These are phyloP conservation scores for Notolepis coatsorum DNA, from an alignment of 2,797 vertebrate genomes.

Conservation along the genomic window DNA sequence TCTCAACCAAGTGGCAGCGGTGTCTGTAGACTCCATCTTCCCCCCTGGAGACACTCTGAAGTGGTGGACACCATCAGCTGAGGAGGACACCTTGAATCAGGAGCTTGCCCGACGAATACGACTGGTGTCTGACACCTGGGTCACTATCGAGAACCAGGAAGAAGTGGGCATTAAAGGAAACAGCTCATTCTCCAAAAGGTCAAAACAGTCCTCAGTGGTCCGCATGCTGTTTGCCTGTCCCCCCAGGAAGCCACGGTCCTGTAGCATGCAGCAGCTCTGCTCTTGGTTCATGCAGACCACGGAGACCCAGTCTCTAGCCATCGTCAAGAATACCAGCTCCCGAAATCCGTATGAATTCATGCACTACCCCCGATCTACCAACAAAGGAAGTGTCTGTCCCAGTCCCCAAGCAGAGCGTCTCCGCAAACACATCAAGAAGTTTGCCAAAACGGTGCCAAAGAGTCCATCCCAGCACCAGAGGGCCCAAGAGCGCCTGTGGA, in stretches of 20 bases:
- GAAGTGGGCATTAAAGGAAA: slow-evolving; percentile 52
- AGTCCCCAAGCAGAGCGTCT: slow-evolving; percentile 88
- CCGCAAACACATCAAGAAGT: slow-evolving; percentile 95
- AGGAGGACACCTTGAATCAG: slow-evolving; percentile 85
- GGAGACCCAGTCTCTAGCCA: slow-evolving; percentile 94
- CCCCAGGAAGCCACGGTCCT: slow-evolving; percentile 79
- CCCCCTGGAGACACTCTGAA: slow-evolving; percentile 82
- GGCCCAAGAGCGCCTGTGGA: slow-evolving; percentile 80
- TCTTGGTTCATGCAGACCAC: slow-evolving; percentile 99
- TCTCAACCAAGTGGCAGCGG: slow-evolving; percentile 71
- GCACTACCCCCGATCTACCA: slow-evolving; percentile 84
- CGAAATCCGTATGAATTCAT: slow-evolving; percentile 89
- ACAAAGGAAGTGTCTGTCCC: slow-evolving; percentile 79
- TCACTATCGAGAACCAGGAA: slow-evolving; percentile 76
- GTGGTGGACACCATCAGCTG: slow-evolving; percentile 92
- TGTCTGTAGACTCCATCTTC: slow-evolving; percentile 89
- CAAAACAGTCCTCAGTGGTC: slow-evolving; percentile 82
- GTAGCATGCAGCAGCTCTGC: slow-evolving; percentile 89
- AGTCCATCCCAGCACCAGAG: slow-evolving; percentile 86
- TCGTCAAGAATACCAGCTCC: slow-evolving; percentile 92
- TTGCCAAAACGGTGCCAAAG: slow-evolving; percentile 92
- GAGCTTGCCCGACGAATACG: slow-evolving; percentile 90
- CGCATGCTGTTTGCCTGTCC: slow-evolving; percentile 91
- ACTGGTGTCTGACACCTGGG: slow-evolving; percentile 92
- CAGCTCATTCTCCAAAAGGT: slow-evolving; percentile 62